Conservation (phyloP, 2,113 vertebrate species). For the Strigops habroptila region DNA sequence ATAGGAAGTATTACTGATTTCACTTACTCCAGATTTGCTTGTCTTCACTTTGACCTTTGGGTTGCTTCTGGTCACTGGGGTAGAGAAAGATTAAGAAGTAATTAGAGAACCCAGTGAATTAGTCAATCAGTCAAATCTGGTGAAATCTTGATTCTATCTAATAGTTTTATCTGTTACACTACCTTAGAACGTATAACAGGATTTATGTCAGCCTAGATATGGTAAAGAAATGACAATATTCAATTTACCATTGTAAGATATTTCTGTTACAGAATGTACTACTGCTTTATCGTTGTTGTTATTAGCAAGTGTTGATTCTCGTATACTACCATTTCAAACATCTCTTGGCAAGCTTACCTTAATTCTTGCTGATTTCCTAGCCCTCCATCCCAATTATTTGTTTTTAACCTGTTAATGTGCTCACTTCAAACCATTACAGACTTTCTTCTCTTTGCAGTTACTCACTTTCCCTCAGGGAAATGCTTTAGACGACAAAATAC, state of each 20-base stretch:
- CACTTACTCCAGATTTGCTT: neutral
- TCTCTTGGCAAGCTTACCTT: neutral
- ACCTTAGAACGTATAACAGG: neutral
- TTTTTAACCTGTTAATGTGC: rapidly evolving
- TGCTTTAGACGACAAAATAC: neutral
- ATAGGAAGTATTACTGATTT: neutral
- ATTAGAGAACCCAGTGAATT: neutral
- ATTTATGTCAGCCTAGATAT: neutral
- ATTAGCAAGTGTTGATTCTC: neutral
- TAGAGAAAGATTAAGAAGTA: neutral
- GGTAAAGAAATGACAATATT: neutral
- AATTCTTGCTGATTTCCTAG: neutral
- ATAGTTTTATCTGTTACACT: neutral
- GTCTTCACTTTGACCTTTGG: neutral
- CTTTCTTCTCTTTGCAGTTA: neutral
- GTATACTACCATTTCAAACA: neutral
- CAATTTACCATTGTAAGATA: neutral
- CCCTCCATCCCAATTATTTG: neutral
- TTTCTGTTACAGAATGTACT: neutral
- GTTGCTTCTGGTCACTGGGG: neutral
- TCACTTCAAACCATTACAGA: neutral
- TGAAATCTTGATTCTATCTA: neutral
- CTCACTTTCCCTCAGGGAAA: neutral
- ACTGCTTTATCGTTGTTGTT: neutral
- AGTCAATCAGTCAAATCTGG: neutral